A percentile compares a stretch with the other conserved stretches of the same genome.
phyloP scores from a whole-genome alignment of 2,888 invertebrate species.

The Acrobasis consociella region DNA sequence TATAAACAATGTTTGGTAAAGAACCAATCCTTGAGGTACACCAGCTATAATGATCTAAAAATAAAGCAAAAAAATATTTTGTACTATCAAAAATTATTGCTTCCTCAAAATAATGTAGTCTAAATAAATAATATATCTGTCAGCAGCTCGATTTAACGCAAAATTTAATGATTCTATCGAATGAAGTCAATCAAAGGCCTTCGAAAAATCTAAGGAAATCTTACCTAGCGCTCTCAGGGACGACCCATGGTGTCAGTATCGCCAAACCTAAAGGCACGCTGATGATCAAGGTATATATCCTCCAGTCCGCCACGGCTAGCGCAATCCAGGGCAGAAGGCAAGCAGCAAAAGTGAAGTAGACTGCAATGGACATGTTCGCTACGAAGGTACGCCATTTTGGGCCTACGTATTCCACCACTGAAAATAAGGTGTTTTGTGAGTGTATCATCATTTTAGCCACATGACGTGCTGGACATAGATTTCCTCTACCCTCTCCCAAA shows the following conservation, averaged over 20 bases:
- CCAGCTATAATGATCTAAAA: background rate
- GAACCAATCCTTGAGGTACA: background rate
- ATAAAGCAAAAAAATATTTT: background rate
- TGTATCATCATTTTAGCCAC: no score
- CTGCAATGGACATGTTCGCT: slow-evolving; percentile 94
- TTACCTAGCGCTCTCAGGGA: slow-evolving; percentile 92
- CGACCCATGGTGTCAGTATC: slow-evolving; percentile 87
- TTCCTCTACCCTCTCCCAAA: no score
- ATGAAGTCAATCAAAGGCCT: background rate
- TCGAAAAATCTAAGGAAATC: background rate
- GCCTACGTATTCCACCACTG: slow-evolving; percentile 94
- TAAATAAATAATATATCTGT: no score
- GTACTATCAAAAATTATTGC: background rate
- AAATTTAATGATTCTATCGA: no score
- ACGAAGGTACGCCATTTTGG: slow-evolving; percentile 95
- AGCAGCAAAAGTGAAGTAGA: slow-evolving; percentile 92
- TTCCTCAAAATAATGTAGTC: background rate
- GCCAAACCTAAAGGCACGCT: slow-evolving; percentile 88
- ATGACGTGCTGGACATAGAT: no score
- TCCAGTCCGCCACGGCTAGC: slow-evolving; percentile 89
- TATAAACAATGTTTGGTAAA: background rate
- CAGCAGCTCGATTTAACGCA: no score
- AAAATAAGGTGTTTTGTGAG: slow-evolving; percentile 37
- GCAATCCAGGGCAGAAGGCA: slow-evolving; percentile 94
- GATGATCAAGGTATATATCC: slow-evolving; percentile 87